Percentiles rank a stretch among this genome's conserved stretches.
Evolutionary conservation across 2,113 vertebrate genomes (phyloP).

Genomic region (Heteronetta atricapilla): DNA sequence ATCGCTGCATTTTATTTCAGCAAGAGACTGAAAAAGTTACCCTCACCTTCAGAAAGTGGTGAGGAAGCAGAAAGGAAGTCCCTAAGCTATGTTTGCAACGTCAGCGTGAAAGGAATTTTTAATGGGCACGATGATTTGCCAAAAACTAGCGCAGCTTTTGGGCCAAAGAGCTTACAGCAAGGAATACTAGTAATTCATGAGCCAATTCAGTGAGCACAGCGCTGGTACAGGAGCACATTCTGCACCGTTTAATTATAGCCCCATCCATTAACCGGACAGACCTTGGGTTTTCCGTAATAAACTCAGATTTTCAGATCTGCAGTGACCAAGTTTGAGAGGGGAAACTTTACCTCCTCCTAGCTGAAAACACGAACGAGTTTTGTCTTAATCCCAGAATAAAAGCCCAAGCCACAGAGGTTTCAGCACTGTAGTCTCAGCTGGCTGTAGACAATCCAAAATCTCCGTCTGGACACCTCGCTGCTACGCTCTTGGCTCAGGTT

Average conservation of each 20-base stretch:
- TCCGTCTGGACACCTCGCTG: background rate
- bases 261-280: background rate
- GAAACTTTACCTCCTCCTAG: background rate
- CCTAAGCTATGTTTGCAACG: background rate
- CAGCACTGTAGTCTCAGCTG: background rate
- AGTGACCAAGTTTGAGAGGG: background rate
- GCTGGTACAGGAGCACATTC: background rate
- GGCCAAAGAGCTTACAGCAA: background rate
- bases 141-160: background rate
- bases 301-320: background rate
- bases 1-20: background rate
- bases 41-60: conserved; percentile 27
- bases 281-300: background rate
- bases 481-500: background rate
- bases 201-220: background rate
- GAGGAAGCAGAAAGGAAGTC: conserved; percentile 47
- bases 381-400: background rate
- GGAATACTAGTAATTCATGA: background rate
- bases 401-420: background rate
- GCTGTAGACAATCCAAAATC: background rate
- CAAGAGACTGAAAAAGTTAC: background rate
- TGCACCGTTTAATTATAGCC: background rate
- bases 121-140: background rate
- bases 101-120: background rate
- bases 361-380: background rate